Percentiles rank a stretch among this genome's conserved stretches.
Conservation (phyloP, 1,140 invertebrate species). For the Drosophila kurseongensis region DNA sequence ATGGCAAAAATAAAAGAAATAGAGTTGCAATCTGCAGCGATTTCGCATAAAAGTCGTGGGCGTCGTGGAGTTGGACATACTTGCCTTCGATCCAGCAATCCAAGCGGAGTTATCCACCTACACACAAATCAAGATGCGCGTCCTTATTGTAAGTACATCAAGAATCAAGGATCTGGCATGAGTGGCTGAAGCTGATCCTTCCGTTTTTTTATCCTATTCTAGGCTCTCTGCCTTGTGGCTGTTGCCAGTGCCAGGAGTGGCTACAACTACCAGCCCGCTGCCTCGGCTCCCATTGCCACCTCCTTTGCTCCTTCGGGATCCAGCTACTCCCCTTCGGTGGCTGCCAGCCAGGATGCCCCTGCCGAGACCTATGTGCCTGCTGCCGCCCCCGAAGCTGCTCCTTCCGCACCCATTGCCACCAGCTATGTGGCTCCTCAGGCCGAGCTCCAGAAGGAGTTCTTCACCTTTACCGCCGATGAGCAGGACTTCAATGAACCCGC, state of each 20-base stretch:
- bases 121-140: conserved; percentile 59
- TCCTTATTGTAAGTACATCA: conserved; percentile 65
- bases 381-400: conserved; percentile 30
- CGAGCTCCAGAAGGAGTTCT: conserved; percentile 80
- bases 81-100: conserved; percentile 46
- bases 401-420: conserved; percentile 36
- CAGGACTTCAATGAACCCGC: conserved; percentile 63
- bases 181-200: not conserved
- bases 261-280: conserved; percentile 68
- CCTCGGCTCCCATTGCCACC: conserved; percentile 17
- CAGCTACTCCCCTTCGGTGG: conserved; percentile 7
- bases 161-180: not conserved
- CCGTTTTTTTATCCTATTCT: no score
- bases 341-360: conserved; percentile 36
- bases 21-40: conserved; percentile 33
- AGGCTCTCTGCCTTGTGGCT: conserved; percentile 57
- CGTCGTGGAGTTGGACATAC: conserved; percentile 50
- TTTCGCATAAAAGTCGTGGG: conserved; percentile 73
- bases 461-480: conserved; percentile 70
- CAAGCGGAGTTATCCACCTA: conserved; percentile 53
- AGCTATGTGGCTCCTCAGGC: conserved; percentile 44
- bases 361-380: conserved; percentile 11
- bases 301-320: conserved; percentile 37
- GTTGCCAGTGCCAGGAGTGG: conserved; percentile 40
- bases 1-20: conserved; percentile 9